Evolutionary conservation across 2,888 invertebrate species (phyloP).

Genomic region (Nesidiocoris tenuis): DNA sequence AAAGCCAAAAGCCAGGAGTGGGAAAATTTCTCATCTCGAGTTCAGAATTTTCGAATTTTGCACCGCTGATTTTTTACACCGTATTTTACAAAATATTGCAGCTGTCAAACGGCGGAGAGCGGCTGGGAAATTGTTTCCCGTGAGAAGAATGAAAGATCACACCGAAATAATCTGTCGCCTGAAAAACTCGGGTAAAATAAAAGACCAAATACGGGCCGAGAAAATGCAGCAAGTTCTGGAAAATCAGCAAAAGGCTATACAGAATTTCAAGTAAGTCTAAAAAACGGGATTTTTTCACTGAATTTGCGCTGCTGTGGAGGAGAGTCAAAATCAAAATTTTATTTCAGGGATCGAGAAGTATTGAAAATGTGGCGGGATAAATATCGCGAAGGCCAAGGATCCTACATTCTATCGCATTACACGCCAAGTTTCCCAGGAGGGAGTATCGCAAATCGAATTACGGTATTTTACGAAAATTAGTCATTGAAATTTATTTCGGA

Average conservation of each 20-base stretch:
- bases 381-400: background rate
- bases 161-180: constrained; percentile 27
- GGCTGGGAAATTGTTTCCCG: background rate
- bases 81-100: too few species aligned
- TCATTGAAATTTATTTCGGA: too few species aligned
- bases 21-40: too few species aligned
- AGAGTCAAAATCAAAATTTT: background rate
- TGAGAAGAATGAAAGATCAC: constrained; percentile 12
- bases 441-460: background rate
- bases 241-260: constrained; percentile 18
- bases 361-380: constrained; percentile 33
- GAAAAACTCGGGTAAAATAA: constrained; percentile 24
- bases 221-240: constrained; percentile 21
- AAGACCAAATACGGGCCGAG: constrained; percentile 19
- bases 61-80: too few species aligned
- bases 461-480: too few species aligned
- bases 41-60: too few species aligned
- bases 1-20: too few species aligned
- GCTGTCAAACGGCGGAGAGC: constrained; percentile 5
- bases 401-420: background rate
- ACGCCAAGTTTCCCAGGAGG: background rate
- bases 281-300: background rate
- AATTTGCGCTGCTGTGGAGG: background rate
- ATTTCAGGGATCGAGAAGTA: constrained; percentile 27
- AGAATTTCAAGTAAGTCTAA: constrained; percentile 22